phyloP scores from a whole-genome alignment of 2,888 invertebrate genomes.

The Tachina grossa region DNA sequence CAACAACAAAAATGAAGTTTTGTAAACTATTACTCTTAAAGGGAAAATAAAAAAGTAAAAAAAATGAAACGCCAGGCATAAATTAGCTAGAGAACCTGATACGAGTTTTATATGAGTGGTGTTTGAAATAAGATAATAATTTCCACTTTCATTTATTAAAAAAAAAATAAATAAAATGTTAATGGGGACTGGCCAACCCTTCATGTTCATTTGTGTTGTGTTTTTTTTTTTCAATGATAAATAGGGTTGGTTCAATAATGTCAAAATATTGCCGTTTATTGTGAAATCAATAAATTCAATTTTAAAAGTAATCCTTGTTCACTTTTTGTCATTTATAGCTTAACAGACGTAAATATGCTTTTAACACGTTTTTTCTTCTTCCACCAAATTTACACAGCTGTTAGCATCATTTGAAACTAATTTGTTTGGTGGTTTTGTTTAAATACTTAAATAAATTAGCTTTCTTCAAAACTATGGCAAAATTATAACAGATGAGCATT shows the following conservation, averaged over 20 bases:
- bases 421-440: slow-evolving; percentile 65
- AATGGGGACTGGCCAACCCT: slow-evolving; percentile 64
- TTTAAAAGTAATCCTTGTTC: slow-evolving; percentile 36
- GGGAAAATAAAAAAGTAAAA: slow-evolving; percentile 24
- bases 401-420: slow-evolving; percentile 60
- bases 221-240: slow-evolving; percentile 52
- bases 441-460: slow-evolving; percentile 63
- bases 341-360: slow-evolving; percentile 57
- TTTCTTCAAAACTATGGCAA: background rate
- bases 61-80: slow-evolving; percentile 52
- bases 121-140: slow-evolving; percentile 36
- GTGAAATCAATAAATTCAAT: slow-evolving; percentile 70
- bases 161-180: background rate
- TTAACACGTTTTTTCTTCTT: slow-evolving; percentile 44
- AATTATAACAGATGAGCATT: slow-evolving; percentile 63
- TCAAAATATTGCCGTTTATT: slow-evolving; percentile 71
- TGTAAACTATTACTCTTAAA: slow-evolving; percentile 47
- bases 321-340: slow-evolving; percentile 27
- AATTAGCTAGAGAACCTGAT: slow-evolving; percentile 65
- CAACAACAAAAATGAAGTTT: slow-evolving; percentile 12
- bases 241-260: slow-evolving; percentile 71
- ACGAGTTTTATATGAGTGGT: slow-evolving; percentile 42
- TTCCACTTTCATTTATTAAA: slow-evolving; percentile 44
- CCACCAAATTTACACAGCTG: slow-evolving; percentile 65
- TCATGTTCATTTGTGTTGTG: slow-evolving; percentile 24